Evolutionary conservation across 2,888 invertebrate species (phyloP).

Genomic region (Ptilodon capucinus): DNA sequence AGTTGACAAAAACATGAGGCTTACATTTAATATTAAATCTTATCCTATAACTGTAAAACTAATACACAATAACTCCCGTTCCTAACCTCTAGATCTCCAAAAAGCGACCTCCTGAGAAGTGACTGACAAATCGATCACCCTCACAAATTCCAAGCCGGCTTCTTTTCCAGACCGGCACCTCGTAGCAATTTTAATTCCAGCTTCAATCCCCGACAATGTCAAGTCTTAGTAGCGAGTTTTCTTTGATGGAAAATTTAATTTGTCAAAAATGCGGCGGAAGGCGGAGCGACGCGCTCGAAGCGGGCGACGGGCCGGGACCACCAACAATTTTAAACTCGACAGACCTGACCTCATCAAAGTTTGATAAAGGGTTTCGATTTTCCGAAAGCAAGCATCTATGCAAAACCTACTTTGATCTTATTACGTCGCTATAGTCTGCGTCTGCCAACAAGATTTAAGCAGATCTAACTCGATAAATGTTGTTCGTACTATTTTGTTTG

Average conservation of each 20-base stretch:
- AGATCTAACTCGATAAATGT: too few species aligned
- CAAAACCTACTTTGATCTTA: too few species aligned
- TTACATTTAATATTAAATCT: too few species aligned
- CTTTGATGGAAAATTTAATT: constrained; percentile 15
- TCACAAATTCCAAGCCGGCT: neutral
- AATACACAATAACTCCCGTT: too few species aligned
- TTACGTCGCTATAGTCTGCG: too few species aligned
- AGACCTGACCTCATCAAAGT: constrained; percentile 31
- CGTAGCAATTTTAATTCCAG: constrained; percentile 8
- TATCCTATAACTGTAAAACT: too few species aligned
- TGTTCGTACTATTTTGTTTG: too few species aligned
- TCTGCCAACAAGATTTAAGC: too few species aligned
- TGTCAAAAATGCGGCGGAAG: constrained; percentile 9
- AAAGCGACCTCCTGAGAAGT: neutral
- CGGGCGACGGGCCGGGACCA: neutral
- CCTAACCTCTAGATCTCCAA: too few species aligned
- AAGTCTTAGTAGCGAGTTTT: constrained; percentile 3
- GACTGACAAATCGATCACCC: neutral
- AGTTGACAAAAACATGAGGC: too few species aligned
- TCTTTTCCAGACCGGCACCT: neutral
- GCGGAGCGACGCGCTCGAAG: constrained; percentile 1
- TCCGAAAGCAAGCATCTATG: too few species aligned
- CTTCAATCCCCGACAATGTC: constrained; percentile 4
- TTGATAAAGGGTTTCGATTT: constrained; percentile 36
- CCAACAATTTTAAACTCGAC: constrained; percentile 8